Conservation (phyloP, 2,797 vertebrate genomes). For the Diceros bicornis region DNA sequence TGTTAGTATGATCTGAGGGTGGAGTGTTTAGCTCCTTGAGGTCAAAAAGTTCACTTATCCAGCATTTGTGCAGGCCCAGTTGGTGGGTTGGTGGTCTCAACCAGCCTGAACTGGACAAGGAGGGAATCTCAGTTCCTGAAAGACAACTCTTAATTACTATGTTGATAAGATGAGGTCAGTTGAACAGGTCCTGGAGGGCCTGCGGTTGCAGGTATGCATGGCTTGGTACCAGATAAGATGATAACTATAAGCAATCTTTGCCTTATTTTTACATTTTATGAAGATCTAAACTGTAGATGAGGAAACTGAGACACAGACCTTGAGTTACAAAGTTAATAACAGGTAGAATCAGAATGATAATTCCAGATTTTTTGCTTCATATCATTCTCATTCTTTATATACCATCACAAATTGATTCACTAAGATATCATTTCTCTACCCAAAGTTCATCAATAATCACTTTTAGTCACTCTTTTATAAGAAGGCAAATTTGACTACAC, state of each 20-base stretch:
- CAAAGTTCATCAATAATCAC: not conserved
- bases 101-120: too few species aligned
- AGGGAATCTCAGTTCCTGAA: too few species aligned
- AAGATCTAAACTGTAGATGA: slow-evolving; percentile 2
- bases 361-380: not conserved
- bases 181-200: too few species aligned
- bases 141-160: too few species aligned
- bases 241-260: not conserved
- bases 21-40: too few species aligned
- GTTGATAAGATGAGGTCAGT: too few species aligned
- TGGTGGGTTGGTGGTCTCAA: too few species aligned
- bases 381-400: not conserved
- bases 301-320: not conserved
- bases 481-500: not conserved
- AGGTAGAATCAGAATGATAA: not conserved
- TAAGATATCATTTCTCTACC: not conserved
- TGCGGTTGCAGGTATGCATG: not conserved
- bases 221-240: not conserved
- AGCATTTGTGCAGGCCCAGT: too few species aligned
- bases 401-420: not conserved
- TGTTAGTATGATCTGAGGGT: too few species aligned
- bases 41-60: too few species aligned
- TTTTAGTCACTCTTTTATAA: not conserved
- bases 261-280: slow-evolving; percentile 26
- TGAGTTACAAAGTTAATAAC: slow-evolving; percentile 1